Evolutionary conservation across 2,888 invertebrate species (phyloP).

Genomic region (Eristalis intricaria): DNA sequence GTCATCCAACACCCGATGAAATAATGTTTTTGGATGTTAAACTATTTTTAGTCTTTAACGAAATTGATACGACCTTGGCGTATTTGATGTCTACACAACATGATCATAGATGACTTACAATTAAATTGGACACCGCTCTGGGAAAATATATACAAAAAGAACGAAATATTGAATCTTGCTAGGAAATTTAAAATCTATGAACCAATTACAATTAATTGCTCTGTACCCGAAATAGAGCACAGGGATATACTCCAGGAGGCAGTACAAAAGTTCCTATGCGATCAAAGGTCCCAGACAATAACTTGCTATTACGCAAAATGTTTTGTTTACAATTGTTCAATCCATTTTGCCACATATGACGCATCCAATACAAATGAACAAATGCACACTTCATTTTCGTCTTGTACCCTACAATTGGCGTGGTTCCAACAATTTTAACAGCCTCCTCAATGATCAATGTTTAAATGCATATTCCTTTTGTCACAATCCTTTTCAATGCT

Average conservation of each 20-base stretch:
- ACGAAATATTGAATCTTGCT: too few relatives aligned
- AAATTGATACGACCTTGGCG: background rate
- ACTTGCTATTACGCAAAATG: background rate
- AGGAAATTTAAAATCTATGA: too few relatives aligned
- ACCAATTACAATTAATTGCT: too few relatives aligned
- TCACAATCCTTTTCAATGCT: constrained; percentile 8
- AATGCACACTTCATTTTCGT: background rate
- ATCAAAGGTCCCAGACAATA: background rate
- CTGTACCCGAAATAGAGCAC: too few relatives aligned
- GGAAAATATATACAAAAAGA: too few relatives aligned
- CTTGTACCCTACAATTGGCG: constrained; percentile 23
- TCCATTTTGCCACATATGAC: background rate
- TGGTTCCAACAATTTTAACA: constrained; percentile 19
- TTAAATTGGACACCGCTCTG: too few relatives aligned
- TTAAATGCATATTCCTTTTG: constrained; percentile 25
- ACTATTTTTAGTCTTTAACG: background rate
- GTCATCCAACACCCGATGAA: background rate
- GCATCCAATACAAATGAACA: background rate
- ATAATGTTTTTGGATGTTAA: background rate
- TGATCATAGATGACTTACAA: too few relatives aligned
- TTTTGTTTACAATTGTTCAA: background rate
- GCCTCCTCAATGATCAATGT: constrained; percentile 18
- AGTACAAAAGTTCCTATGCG: background rate
- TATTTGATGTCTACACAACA: background rate
- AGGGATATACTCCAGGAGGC: too few relatives aligned